Conservation (phyloP, 1,140 invertebrate genomes). For the Drosophila jambulina region DNA sequence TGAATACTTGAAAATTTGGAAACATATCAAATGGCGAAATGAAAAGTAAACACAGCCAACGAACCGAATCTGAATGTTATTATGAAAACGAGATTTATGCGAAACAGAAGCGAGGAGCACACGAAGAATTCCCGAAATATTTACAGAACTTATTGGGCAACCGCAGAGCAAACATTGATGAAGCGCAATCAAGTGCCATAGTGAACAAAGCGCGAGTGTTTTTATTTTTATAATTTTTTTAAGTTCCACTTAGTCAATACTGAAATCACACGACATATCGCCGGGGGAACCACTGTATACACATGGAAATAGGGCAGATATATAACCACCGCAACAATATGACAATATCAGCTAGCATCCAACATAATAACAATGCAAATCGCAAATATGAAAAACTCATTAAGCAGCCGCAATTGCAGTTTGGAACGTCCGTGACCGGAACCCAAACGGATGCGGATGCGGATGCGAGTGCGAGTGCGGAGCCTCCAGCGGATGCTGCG, state of each 20-base stretch:
- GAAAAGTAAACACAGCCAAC: slow-evolving; percentile 56
- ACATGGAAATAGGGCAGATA: slow-evolving; percentile 31
- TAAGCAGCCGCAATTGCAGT: slow-evolving; percentile 75
- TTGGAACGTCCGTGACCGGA: slow-evolving; percentile 56
- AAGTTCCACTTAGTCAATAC: slow-evolving; percentile 29
- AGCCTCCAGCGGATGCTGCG: slow-evolving; percentile 19
- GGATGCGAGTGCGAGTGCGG: slow-evolving; percentile 42
- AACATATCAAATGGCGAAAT: slow-evolving; percentile 85
- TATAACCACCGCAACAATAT: slow-evolving; percentile 70
- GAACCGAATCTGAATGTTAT: slow-evolving; percentile 26
- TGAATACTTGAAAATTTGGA: slow-evolving; percentile 84
- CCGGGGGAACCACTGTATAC: slow-evolving; percentile 26
- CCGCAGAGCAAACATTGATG: slow-evolving; percentile 24
- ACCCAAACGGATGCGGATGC: slow-evolving; percentile 63
- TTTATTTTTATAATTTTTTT: slow-evolving; percentile 13
- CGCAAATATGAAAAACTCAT: slow-evolving; percentile 83
- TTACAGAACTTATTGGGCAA: slow-evolving; percentile 20
- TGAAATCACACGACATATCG: slow-evolving; percentile 56
- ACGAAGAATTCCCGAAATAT: slow-evolving; percentile 1
- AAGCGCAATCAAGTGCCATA: slow-evolving; percentile 62
- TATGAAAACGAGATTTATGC: slow-evolving; percentile 18
- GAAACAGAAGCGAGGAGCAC: slow-evolving; percentile 2
- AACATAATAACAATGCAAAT: slow-evolving; percentile 65
- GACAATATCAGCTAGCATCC: slow-evolving; percentile 72
- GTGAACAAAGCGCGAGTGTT: slow-evolving; percentile 34